Evolutionary conservation across 2,797 vertebrate genomes (phyloP), one percentile per base, ranked within the genome.

Genomic region (Sardinella longiceps): DNA sequence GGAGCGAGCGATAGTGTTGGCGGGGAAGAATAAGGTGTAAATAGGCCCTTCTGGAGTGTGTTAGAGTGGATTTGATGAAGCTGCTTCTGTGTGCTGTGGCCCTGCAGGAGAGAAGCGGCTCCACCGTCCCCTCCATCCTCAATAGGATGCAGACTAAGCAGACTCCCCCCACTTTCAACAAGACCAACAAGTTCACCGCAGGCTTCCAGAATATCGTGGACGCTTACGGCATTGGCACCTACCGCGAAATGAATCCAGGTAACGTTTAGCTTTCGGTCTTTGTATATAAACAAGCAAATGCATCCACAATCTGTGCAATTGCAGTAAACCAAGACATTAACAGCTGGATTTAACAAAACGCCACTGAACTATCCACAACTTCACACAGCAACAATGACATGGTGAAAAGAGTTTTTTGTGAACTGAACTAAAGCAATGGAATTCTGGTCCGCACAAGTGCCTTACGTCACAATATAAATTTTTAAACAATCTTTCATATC

Each of bases 101-200:
- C 84, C 3, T 85, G 70, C 91, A 99, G 98, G 98, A 99, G 88
- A 96, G 97, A 87, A 99, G 98, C 0, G 98, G 98, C 81, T 99
- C 98, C 1, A 99, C 98, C 0, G 98, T 99, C 80, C 98, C 98
- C 0, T 99, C 98, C 82, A 99, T 99, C 87, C 93, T 99, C 89
- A 99, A 99, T 92, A 95, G 98, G 92, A 99, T 99, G 98, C 98
- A 98, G 90, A 99, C 98, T 89, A 99, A 97, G 87, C 98, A 99
- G 91, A 99, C 98, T 28, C 98, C 98, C 1, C 98, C 98, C 5
- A 99, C 98, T 0, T 99, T 96, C 92, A 99, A 99, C 92, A 99
- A 98, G 94, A 99, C 98, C 46, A 99, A 99, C 93, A 99, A 99
- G 93, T 99, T 99, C 91, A 99, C 98, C 0, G 95, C 92, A 5